Percentiles rank a stretch among this genome's conserved stretches.
phyloP scores from a whole-genome alignment of 2,888 invertebrate species.

The Nebria brevicollis region DNA sequence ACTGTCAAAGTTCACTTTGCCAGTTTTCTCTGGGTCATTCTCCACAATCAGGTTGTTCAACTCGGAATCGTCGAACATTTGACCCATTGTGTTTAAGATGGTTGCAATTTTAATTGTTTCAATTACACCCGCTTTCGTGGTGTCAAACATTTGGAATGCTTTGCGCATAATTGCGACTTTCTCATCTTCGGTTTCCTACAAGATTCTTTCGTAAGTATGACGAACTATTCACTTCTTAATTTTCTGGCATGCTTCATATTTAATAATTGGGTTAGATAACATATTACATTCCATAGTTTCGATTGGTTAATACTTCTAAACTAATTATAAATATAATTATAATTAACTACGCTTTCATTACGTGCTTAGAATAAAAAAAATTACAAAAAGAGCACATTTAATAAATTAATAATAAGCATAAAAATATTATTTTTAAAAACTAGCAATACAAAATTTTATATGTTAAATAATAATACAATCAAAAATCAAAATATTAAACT shows the following conservation, averaged over 20 bases:
- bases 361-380: background rate
- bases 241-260: background rate
- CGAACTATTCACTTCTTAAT: background rate
- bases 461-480: background rate
- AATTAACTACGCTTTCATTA: too few relatives aligned
- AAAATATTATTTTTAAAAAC: background rate
- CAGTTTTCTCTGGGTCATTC: constrained; percentile 90
- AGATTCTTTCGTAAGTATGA: background rate
- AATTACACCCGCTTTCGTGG: constrained; percentile 90
- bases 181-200: constrained; percentile 70
- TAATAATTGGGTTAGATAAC: constrained; percentile 6
- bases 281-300: too few relatives aligned
- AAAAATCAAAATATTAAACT: background rate
- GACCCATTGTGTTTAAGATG: constrained; percentile 94
- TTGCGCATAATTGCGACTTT: constrained; percentile 92
- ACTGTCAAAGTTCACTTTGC: constrained; percentile 93
- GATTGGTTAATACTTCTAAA: too few relatives aligned
- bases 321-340: too few relatives aligned
- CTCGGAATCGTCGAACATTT: constrained; percentile 91
- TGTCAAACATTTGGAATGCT: constrained; percentile 97
- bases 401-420: background rate
- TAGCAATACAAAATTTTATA: background rate
- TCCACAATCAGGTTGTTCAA: constrained; percentile 88
- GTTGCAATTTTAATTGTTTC: constrained; percentile 91
- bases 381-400: background rate